Percentiles rank a stretch among this genome's conserved stretches.
phyloP scores from a whole-genome alignment of 2,888 invertebrate species.

The Aphrophora alni region DNA sequence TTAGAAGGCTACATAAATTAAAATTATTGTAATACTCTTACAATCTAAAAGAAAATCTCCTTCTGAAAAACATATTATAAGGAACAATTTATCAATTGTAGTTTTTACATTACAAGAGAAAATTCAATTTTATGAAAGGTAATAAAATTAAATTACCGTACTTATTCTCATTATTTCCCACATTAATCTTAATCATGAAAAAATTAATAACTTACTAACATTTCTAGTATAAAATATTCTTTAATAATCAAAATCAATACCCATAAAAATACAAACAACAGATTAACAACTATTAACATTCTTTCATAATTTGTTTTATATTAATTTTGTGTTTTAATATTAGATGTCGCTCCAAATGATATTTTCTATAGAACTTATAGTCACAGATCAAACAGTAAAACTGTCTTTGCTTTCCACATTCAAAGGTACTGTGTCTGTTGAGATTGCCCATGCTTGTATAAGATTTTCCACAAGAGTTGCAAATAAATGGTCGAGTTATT shows the following conservation, averaged over 20 bases:
- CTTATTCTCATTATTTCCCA: no score
- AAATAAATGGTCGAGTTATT: constrained; percentile 2
- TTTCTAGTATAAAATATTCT: no score
- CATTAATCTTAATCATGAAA: no score
- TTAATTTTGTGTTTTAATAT: constrained; percentile 24
- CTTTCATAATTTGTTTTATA: constrained; percentile 28
- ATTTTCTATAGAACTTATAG: constrained; percentile 23
- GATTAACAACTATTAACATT: neutral
- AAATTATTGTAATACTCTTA: no score
- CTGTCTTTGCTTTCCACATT: constrained; percentile 61
- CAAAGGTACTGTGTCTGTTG: constrained; percentile 55
- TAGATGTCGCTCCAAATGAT: constrained; percentile 24
- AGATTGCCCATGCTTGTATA: constrained; percentile 52
- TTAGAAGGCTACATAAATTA: no score
- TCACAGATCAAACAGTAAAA: constrained; percentile 51
- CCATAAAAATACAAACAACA: neutral
- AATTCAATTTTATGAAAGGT: no score
- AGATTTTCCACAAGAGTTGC: constrained; percentile 49
- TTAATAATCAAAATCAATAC: neutral
- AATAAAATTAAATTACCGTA: no score
- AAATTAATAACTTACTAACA: no score
- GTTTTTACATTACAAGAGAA: no score
- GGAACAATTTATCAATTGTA: no score
- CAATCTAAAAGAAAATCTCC: no score
- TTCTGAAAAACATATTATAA: no score